Evolutionary conservation across 2,888 invertebrate genomes (phyloP).

Genomic region (Cephus spinipes): DNA sequence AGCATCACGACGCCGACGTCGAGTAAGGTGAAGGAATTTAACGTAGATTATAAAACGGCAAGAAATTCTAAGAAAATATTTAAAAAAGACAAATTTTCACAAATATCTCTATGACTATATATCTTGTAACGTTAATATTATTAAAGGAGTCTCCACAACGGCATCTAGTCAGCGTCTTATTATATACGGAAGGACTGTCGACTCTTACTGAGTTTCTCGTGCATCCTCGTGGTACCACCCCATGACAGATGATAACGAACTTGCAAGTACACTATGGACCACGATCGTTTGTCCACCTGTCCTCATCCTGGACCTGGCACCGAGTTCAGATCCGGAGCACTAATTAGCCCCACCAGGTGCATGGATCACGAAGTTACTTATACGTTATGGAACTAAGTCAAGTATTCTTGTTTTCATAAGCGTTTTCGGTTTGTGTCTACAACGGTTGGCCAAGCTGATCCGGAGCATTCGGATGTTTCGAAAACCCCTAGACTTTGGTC

Average conservation of each 20-base stretch:
- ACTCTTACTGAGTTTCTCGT: background rate
- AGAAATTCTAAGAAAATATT: background rate
- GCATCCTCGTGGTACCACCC: background rate
- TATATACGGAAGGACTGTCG: background rate
- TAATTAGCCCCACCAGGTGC: constrained; percentile 20
- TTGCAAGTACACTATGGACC: background rate
- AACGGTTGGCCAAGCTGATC: background rate
- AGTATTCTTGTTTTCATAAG: background rate
- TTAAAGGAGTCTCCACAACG: background rate
- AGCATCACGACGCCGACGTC: background rate
- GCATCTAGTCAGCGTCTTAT: background rate
- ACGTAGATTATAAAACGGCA: background rate
- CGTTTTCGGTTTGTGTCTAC: background rate
- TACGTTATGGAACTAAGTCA: background rate
- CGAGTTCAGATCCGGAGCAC: constrained; percentile 12
- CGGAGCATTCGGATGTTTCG: background rate
- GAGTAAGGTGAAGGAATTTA: background rate
- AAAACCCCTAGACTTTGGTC: background rate
- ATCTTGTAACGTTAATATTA: background rate
- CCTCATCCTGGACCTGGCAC: background rate
- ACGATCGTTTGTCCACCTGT: background rate
- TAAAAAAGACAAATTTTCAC: background rate
- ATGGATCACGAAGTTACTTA: constrained; percentile 1
- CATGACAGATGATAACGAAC: background rate
- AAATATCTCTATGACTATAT: background rate